A percentile compares a stretch with the other conserved stretches of the same genome.
Conservation (phyloP, 2,113 vertebrate genomes). For the Takifugu flavidus region DNA sequence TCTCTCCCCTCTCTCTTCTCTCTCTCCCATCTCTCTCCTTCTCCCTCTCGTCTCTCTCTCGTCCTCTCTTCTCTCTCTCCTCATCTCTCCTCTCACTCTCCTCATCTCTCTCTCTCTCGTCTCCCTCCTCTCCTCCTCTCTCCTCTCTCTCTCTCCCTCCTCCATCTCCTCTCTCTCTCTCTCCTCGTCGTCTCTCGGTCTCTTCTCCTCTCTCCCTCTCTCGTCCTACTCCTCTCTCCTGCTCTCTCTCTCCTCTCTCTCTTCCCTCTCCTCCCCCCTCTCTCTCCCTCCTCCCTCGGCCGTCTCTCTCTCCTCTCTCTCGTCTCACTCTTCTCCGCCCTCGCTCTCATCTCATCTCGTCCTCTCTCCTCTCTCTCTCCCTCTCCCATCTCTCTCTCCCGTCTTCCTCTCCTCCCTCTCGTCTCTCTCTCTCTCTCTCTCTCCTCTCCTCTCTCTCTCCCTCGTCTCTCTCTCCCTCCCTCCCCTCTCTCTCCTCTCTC, state of each 20-base stretch:
- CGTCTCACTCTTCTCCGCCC: no score
- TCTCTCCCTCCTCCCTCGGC: no score
- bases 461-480: constrained; percentile 3
- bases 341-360: background rate
- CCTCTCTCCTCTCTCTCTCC: constrained; percentile 5
- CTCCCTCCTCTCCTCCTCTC: background rate
- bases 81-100: background rate
- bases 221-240: background rate
- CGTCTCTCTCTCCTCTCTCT: no score
- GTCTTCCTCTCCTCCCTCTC: background rate
- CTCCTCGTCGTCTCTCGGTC: no score
- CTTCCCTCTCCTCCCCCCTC: background rate
- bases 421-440: constrained; percentile 1
- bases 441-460: background rate
- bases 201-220: background rate
- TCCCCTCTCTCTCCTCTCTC: constrained; percentile 5
- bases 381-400: constrained; percentile 12
- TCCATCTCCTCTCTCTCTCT: no score
- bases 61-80: background rate
- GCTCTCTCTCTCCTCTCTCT: constrained; percentile 7
- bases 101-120: background rate
- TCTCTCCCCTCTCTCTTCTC: constrained; percentile 7
- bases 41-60: constrained; percentile 5
- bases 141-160: constrained; percentile 4
- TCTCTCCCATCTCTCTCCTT: constrained; percentile 8